Evolutionary conservation across 2,797 vertebrate genomes (phyloP).

Genomic region (Cynopterus sphinx): DNA sequence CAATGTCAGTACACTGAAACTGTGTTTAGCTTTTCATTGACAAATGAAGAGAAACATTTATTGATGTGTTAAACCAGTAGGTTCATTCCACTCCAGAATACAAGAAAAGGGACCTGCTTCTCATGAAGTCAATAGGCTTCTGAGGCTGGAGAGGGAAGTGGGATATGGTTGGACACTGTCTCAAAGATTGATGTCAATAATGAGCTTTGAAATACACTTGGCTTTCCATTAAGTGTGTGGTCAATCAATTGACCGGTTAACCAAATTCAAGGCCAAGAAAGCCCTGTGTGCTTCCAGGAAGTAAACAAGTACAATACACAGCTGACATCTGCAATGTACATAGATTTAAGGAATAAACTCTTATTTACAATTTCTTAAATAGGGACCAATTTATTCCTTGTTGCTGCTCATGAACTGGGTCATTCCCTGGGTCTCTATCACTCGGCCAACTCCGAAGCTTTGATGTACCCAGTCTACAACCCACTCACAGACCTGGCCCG

Average conservation of each 20-base stretch:
- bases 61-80: neutral
- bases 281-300: neutral
- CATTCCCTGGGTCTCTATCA: slow-evolving; percentile 88
- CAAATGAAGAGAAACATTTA: neutral
- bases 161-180: neutral
- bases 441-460: slow-evolving; percentile 81
- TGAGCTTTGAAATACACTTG: neutral
- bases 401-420: slow-evolving; percentile 89
- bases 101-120: neutral
- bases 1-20: neutral
- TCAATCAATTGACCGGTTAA: neutral
- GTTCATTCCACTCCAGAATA: neutral
- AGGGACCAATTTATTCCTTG: slow-evolving; percentile 87
- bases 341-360: neutral
- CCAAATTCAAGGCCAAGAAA: neutral
- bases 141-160: neutral
- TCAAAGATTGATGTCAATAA: neutral
- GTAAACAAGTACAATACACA: neutral
- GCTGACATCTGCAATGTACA: neutral
- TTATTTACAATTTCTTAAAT: slow-evolving; percentile 51
- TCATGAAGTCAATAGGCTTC: neutral
- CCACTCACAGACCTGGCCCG: slow-evolving; percentile 65
- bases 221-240: neutral
- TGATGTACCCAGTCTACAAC: slow-evolving; percentile 88
- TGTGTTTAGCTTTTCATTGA: neutral